Base-by-base conservation (phyloP, 2,888 invertebrate species). In the Oscheius sp. region DNA sequence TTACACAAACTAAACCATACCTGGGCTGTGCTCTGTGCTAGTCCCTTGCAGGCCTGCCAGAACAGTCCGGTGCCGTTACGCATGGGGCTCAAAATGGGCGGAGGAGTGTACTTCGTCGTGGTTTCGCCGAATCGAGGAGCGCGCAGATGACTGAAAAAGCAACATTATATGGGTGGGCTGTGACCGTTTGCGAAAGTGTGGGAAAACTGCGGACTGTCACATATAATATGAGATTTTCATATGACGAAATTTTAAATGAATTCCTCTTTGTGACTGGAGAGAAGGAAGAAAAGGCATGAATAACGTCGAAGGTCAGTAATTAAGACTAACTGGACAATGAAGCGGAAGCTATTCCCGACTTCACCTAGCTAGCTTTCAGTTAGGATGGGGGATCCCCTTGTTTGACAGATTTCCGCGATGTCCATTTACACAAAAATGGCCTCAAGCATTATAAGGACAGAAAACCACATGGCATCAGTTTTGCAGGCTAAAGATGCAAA, bases 1-100 rank as follows among this genome's bases (percentile, higher is more conserved):
- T 21, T 21, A 21, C 21, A 21, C 21, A 21, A 21, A 21, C 21
- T 21, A 29, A 35, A 32, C 21, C 65, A 42, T 63, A 65, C 73
- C 72, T 60, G 72, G 47, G 42, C 42, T 42, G 60, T 72, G 35
- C 33, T 57, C 47, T 63, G 63, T 3, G 73, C 59, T 13, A 73
- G 29, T 13, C 65, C 59, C 55, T 83, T 83, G 68, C 76, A 78
- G 35, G 82, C 82, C 47, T 77, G 90, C 89, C 93, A 92, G 88
- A 93, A 95, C 2, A 97, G 91, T 0, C 97, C 97, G 0, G 94
- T 92, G 0, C 96, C 96, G 80, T 93, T 93, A 79, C 98, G 92
- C 76, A 95, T 94, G 0, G 98, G 98, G 89, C 95, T 95, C 72
- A 98, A 91, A 88, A 98, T 94, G 0, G 98, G 98, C 42, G 95